These are phyloP conservation scores for Percopsis omiscomaycus DNA, from an alignment of 2,797 vertebrate genomes.

Conservation along the genomic window DNA sequence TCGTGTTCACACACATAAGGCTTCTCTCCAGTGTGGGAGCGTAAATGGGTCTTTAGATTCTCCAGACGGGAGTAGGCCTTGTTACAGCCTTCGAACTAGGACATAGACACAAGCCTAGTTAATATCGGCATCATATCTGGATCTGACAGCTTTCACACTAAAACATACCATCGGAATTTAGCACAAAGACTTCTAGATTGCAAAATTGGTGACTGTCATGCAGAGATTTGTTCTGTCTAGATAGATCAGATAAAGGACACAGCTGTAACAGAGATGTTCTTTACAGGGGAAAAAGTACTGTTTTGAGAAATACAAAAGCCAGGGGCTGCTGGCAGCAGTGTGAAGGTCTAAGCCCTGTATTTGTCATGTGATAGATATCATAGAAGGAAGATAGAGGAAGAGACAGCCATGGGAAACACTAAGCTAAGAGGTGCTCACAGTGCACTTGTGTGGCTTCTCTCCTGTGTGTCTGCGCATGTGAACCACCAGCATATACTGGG, in stretches of 20 bases:
- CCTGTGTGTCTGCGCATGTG: conserved; percentile 98
- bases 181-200: too few species aligned
- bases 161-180: background rate
- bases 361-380: background rate
- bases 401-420: background rate
- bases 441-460: conserved; percentile 98
- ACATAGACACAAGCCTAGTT: conserved; percentile 29
- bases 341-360: background rate
- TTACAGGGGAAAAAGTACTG: background rate
- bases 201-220: too few species aligned
- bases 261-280: too few species aligned
- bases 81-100: conserved; percentile 95
- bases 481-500: conserved; percentile 98
- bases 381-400: background rate
- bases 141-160: too few species aligned
- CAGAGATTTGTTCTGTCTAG: too few species aligned
- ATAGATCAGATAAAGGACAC: too few species aligned
- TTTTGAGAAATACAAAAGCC: background rate
- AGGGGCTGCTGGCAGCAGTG: background rate
- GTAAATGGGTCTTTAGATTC: conserved; percentile 96
- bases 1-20: conserved; percentile 98
- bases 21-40: conserved; percentile 96
- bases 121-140: too few species aligned
- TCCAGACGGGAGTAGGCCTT: conserved; percentile 98
- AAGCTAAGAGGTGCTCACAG: conserved; percentile 76